phyloP scores from a whole-genome alignment of 2,797 vertebrate genomes.

The Psittacula echo region DNA sequence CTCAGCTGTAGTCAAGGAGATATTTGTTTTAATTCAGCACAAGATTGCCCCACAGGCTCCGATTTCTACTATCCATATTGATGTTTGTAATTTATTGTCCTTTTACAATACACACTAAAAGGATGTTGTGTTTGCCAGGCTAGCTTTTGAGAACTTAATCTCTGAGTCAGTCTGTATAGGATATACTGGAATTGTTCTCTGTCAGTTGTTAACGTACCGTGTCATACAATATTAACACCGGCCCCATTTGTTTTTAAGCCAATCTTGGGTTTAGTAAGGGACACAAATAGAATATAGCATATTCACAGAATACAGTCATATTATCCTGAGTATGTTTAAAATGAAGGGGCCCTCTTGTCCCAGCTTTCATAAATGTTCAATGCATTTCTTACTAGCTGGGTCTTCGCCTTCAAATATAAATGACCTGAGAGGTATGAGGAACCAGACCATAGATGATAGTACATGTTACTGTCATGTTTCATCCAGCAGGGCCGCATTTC shows the following conservation, averaged over 20 bases:
- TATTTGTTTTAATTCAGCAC: conserved; percentile 53
- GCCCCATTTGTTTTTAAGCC: background rate
- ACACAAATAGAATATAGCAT: background rate
- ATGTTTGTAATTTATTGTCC: conserved; percentile 39
- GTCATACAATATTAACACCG: background rate
- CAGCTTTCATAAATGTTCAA: background rate
- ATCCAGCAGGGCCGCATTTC: background rate
- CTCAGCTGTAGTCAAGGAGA: conserved; percentile 27
- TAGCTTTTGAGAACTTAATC: conserved; percentile 25
- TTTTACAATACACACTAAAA: conserved; percentile 9
- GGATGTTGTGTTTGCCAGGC: background rate
- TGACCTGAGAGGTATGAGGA: background rate
- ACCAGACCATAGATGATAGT: background rate
- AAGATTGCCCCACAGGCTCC: conserved; percentile 32
- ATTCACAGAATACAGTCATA: background rate
- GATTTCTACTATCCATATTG: conserved; percentile 16
- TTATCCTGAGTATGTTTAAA: background rate
- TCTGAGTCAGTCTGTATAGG: background rate
- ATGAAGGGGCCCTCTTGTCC: background rate
- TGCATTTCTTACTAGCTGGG: background rate
- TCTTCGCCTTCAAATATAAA: background rate
- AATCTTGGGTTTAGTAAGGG: background rate
- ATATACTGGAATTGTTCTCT: background rate
- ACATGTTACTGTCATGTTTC: background rate
- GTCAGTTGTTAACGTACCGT: conserved; percentile 1